Evolutionary conservation across 2,888 invertebrate species (phyloP).

Genomic region (Capitulum mitella): DNA sequence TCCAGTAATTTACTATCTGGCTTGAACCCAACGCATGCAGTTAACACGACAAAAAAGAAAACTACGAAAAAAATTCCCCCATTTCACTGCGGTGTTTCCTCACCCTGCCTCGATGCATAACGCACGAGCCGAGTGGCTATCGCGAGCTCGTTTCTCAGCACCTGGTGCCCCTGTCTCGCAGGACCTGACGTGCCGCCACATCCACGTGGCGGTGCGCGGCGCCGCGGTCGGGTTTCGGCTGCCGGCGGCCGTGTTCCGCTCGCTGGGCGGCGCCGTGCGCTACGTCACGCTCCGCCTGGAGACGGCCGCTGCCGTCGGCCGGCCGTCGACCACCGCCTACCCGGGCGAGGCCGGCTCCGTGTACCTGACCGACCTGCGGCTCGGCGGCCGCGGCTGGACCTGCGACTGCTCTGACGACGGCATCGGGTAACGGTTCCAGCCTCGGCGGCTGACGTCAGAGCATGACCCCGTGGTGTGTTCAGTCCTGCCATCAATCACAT

Average conservation of each 20-base stretch:
- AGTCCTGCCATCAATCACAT: too few relatives aligned
- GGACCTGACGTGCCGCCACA: neutral
- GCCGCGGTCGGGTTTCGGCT: neutral
- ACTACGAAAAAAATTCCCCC: too few relatives aligned
- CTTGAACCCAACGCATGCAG: too few relatives aligned
- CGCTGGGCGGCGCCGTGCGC: neutral
- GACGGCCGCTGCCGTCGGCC: constrained; percentile 27
- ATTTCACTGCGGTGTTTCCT: too few relatives aligned
- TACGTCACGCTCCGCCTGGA: neutral
- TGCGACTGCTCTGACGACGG: constrained; percentile 33
- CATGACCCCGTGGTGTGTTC: too few relatives aligned
- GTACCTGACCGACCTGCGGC: constrained; percentile 34
- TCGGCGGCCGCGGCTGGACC: constrained; percentile 34
- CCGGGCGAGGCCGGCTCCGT: constrained; percentile 34
- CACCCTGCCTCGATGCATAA: too few relatives aligned
- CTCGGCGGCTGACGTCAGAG: too few relatives aligned
- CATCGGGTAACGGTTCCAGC: constrained; percentile 35
- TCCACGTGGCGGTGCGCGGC: neutral
- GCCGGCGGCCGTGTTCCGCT: neutral
- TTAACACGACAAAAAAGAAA: too few relatives aligned
- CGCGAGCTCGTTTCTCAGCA: too few relatives aligned
- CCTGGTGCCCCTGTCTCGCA: too few relatives aligned
- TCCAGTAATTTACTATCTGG: too few relatives aligned
- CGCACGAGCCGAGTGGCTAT: too few relatives aligned
- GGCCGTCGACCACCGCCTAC: constrained; percentile 34